Percentiles rank a stretch among this genome's conserved stretches.
Conservation (phyloP, 1,140 invertebrate genomes). For the Trinorchestia longiramus region DNA sequence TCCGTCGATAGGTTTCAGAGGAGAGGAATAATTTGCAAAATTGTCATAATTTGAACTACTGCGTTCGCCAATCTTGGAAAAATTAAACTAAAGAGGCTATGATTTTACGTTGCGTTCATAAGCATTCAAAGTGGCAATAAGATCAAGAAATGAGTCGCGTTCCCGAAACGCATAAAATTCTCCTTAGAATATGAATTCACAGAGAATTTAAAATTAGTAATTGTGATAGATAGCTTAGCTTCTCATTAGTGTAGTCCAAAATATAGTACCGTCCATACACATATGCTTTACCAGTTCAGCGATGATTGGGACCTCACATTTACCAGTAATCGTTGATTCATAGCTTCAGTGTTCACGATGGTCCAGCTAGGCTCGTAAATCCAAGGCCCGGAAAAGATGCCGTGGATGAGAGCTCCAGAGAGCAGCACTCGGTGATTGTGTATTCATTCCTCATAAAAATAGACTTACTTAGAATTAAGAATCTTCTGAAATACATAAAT, state of each 20-base stretch:
- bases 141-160: not conserved
- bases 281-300: not conserved
- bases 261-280: not conserved
- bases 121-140: not conserved
- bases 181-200: not conserved
- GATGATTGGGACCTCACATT: too few species aligned
- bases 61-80: not conserved
- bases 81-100: not conserved
- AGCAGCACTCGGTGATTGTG: not conserved
- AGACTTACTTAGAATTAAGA: constrained; percentile 41
- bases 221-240: not conserved
- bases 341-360: not conserved
- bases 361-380: not conserved
- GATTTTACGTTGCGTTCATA: not conserved
- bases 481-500: constrained; percentile 34
- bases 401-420: not conserved
- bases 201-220: not conserved
- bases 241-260: not conserved
- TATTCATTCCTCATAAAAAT: constrained; percentile 30
- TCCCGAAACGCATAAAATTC: not conserved
- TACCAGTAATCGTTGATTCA: not conserved
- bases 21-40: not conserved
- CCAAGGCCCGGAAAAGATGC: not conserved
- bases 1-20: not conserved
- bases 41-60: not conserved